A percentile compares a stretch with the other conserved stretches of the same genome.
These are phyloP conservation scores for Osmerus eperlanus DNA, from an alignment of 2,113 vertebrate genomes.

Conservation along the genomic window DNA sequence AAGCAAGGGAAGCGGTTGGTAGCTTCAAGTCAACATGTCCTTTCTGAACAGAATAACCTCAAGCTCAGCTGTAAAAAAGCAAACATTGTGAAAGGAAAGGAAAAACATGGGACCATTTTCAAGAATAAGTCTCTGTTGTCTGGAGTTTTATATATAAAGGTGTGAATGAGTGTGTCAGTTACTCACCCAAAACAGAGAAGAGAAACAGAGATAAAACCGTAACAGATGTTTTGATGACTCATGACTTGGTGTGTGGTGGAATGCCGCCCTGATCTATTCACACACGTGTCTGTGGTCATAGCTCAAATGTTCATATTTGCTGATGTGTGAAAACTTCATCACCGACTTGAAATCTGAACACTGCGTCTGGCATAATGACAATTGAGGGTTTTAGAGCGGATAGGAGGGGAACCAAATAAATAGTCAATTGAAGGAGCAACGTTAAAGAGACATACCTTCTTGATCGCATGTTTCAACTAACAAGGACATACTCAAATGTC, in stretches of 20 bases:
- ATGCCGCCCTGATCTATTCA: no score
- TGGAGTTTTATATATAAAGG: slow-evolving; percentile 27
- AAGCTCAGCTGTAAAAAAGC: slow-evolving; percentile 49
- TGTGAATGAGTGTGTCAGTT: slow-evolving; percentile 24
- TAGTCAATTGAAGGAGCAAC: no score
- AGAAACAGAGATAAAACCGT: neutral
- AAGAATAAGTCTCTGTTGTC: slow-evolving; percentile 39
- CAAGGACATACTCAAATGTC: neutral
- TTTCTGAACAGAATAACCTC: slow-evolving; percentile 31
- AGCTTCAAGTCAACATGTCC: slow-evolving; percentile 45
- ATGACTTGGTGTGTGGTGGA: no score
- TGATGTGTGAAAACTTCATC: no score
- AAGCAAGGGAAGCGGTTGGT: slow-evolving; percentile 14
- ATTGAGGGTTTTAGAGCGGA: no score
- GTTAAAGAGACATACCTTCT: no score
- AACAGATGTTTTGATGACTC: no score
- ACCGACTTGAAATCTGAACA: no score
- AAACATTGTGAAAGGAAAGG: slow-evolving; percentile 29
- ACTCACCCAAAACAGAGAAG: slow-evolving; percentile 29
- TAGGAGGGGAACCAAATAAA: no score
- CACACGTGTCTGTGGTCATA: no score
- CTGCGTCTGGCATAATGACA: no score
- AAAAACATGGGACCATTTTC: slow-evolving; percentile 13
- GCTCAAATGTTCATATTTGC: no score
- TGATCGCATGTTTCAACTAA: slow-evolving; percentile 2